A percentile compares a stretch with the other conserved stretches of the same genome.
Conservation (phyloP, 2,797 vertebrate species). For the Florisuga fusca region DNA sequence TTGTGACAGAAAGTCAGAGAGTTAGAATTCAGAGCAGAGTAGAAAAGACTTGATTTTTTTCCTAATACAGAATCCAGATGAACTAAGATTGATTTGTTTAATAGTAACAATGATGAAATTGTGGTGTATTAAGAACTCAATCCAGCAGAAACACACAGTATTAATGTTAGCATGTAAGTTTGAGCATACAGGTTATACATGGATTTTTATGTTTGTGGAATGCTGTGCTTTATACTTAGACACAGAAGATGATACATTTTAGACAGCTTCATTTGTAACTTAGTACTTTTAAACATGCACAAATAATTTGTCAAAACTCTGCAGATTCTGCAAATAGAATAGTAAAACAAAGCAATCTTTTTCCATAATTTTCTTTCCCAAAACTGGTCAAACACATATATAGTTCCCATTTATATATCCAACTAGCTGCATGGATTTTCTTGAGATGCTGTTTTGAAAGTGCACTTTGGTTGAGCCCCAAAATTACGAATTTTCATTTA, state of each 20-base stretch:
- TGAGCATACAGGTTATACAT: neutral
- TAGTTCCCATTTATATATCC: neutral
- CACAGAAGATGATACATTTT: neutral
- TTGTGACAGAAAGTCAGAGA: neutral
- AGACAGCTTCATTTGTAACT: neutral
- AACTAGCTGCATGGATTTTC: neutral
- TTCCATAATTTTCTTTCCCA: neutral
- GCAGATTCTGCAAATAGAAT: neutral
- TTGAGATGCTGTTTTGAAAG: neutral
- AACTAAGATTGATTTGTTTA: constrained; percentile 32
- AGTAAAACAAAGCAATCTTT: constrained; percentile 22
- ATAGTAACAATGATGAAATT: constrained; percentile 28
- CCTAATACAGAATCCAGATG: neutral
- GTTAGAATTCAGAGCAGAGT: neutral
- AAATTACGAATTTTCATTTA: constrained; percentile 44
- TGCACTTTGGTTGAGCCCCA: neutral
- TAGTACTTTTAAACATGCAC: neutral
- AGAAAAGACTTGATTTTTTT: neutral
- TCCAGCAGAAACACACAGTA: constrained; percentile 19
- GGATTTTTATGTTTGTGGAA: neutral
- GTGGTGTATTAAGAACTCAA: constrained; percentile 6
- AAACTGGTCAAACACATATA: neutral
- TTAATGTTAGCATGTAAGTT: neutral
- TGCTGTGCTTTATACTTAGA: neutral
- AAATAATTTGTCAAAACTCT: neutral